These are phyloP conservation scores for Macrosoma leucophasiata DNA, from an alignment of 2,888 invertebrate species.

Conservation along the genomic window DNA sequence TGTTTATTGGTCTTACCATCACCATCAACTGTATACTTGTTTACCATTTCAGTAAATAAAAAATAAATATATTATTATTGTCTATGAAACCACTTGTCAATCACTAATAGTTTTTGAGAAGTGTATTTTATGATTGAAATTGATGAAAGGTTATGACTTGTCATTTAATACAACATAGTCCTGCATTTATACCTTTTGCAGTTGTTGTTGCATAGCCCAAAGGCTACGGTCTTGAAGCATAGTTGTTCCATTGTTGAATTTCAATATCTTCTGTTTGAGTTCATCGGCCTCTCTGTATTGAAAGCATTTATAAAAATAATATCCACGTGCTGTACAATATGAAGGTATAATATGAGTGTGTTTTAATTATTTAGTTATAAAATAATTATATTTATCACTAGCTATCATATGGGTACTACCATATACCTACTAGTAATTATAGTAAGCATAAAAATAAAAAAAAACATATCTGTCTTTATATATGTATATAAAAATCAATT, in stretches of 20 bases:
- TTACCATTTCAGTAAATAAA: no score
- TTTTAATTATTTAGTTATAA: neutral
- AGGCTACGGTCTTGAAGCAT: conserved; percentile 64
- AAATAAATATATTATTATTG: no score
- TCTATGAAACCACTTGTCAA: no score
- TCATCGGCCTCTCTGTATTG: conserved; percentile 83
- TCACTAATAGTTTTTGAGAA: no score
- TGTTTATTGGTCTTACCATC: no score
- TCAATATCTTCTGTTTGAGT: conserved; percentile 80
- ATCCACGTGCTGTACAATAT: neutral
- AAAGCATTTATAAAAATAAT: no score
- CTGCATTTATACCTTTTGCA: conserved; percentile 60
- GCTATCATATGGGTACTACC: neutral
- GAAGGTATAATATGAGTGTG: neutral
- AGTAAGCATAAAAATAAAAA: neutral
- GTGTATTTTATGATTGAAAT: no score
- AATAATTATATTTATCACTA: neutral
- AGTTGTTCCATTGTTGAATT: conserved; percentile 75
- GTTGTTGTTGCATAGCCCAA: conserved; percentile 62
- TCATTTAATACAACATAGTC: no score
- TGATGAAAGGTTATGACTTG: no score
- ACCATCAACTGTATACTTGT: no score
- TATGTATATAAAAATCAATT: neutral
- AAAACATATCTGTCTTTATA: neutral
- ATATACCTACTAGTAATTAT: neutral